phyloP scores from a whole-genome alignment of 2,113 vertebrate genomes.

The Vireo altiloquus region DNA sequence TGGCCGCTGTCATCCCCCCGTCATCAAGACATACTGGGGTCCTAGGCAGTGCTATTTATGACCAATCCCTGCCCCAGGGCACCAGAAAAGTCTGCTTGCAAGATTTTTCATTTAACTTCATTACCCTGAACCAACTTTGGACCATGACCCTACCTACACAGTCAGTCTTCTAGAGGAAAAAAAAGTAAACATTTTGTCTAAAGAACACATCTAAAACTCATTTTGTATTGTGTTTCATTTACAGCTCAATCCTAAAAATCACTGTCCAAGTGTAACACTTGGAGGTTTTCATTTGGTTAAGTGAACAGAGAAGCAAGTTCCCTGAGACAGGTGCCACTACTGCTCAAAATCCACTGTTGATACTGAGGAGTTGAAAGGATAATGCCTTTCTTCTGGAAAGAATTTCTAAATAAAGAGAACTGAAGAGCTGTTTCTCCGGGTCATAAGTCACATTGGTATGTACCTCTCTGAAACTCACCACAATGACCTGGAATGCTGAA shows the following conservation, averaged over 20 bases:
- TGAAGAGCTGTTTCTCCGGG: not conserved
- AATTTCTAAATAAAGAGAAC: not conserved
- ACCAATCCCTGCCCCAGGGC: not conserved
- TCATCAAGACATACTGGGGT: not conserved
- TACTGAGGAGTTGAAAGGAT: not conserved
- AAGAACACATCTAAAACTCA: not conserved
- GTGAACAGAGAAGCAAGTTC: not conserved
- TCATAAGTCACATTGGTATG: not conserved
- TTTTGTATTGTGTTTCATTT: not conserved
- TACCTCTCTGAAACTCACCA: not conserved
- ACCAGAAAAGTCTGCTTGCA: not conserved
- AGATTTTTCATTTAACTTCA: not conserved
- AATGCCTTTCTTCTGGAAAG: not conserved
- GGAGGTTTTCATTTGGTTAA: not conserved
- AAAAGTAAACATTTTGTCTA: not conserved
- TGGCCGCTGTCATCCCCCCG: not conserved
- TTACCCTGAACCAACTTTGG: not conserved
- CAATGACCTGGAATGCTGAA: not conserved
- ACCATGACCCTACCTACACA: not conserved
- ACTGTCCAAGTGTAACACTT: not conserved
- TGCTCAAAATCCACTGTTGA: not conserved
- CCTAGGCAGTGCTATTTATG: not conserved
- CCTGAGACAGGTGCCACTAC: not conserved
- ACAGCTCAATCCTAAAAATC: not conserved
- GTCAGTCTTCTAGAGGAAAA: not conserved